A percentile compares a stretch with the other conserved stretches of the same genome.
These are phyloP conservation scores for Cichlasoma orientale DNA, from an alignment of 2,797 vertebrate genomes.

Conservation along the genomic window DNA sequence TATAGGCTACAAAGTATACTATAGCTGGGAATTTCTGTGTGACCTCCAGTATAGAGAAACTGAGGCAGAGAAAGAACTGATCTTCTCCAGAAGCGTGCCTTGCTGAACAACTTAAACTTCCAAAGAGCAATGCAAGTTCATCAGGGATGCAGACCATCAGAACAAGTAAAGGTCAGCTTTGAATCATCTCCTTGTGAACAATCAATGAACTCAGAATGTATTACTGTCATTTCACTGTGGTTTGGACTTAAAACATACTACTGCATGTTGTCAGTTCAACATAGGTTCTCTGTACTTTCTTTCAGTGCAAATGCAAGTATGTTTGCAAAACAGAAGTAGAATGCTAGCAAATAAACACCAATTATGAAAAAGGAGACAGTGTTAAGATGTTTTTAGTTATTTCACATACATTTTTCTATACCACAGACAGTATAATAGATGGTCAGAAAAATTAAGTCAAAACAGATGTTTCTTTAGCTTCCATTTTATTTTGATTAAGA, in stretches of 20 bases:
- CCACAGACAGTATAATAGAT: background rate
- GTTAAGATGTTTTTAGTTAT: too few relatives aligned
- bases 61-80: background rate
- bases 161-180: conserved; percentile 74
- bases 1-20: background rate
- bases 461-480: background rate
- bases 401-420: too few relatives aligned
- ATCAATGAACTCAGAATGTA: conserved; percentile 68
- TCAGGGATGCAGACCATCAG: conserved; percentile 59
- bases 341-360: too few relatives aligned
- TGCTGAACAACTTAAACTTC: conserved; percentile 36
- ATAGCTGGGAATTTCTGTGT: conserved; percentile 2
- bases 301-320: background rate
- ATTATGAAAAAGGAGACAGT: too few relatives aligned
- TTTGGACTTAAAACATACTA: conserved; percentile 46
- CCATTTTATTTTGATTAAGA: background rate
- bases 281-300: conserved; percentile 24
- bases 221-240: conserved; percentile 45
- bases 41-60: background rate
- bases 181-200: conserved; percentile 59
- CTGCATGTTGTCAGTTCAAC: background rate
- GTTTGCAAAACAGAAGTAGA: background rate
- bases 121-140: conserved; percentile 62
- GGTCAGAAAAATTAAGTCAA: background rate
- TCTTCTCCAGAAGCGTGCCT: conserved; percentile 23